Base-by-base conservation (phyloP, 2,113 vertebrate species). In the Puma concolor region DNA sequence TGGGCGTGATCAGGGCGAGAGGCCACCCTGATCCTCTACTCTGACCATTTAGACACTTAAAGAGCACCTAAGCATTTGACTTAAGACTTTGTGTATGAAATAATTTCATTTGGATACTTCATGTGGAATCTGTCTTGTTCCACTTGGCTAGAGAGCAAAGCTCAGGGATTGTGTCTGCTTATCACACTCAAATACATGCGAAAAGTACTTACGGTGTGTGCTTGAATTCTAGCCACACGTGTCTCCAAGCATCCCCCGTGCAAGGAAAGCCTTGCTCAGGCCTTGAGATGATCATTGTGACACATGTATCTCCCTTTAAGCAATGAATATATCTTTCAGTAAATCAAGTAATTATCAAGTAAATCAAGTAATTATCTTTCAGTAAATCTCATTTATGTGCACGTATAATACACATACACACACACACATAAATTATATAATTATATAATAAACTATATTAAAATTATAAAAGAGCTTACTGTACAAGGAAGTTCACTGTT, bases 71-170 rank as follows among this genome's bases (percentile, higher is more conserved):
- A 48, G 63, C 36, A 17, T 83, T 44, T 44, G 67, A 82, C 57
- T 77, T 74, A 64, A 50, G 77, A 80, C 60, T 81, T 81, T 85
- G 81, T 77, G 41, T 66, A 64, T 80, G 91, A 94, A 91, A 86
- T 83, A 23, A 36, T 95, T 93, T 84, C 21, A 15, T 91, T 71
- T 81, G 89, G 38, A 25, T 96, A 72, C 92, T 91, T 88, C 44
- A 48, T 86, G 38, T 96, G 88, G 88, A 94, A 38, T 93, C 91
- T 64, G 0, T 93, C 64, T 50, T 81, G 25, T 93, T 38, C 38
- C 33, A 66, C 88, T 96, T 85, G 77, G 44, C 52, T 76, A 52
- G 84, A 96, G 66, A 96, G 66, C 67, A 96, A 57, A 57, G 31
- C 52, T 90, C 52, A 41, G 72, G 36, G 41, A n/a, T 57, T 36